These are phyloP conservation scores for Calypte anna DNA, from an alignment of 2,113 vertebrate species.

Conservation along the genomic window DNA sequence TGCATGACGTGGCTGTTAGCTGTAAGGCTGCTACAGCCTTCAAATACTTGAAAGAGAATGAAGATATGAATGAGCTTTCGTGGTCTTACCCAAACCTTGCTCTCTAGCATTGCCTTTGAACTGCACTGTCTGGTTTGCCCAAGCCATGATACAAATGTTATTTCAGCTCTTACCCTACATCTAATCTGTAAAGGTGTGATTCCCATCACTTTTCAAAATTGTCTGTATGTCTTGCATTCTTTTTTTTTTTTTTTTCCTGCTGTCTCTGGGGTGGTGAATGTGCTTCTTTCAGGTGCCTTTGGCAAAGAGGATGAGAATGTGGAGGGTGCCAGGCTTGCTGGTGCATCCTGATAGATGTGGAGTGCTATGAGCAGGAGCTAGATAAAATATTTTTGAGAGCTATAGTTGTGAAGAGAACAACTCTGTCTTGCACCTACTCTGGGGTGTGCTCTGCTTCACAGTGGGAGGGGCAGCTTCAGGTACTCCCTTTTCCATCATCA, in stretches of 20 bases:
- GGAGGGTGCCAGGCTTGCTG: background rate
- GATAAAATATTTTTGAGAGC: background rate
- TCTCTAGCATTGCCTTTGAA: background rate
- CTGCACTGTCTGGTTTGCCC: background rate
- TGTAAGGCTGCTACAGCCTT: background rate
- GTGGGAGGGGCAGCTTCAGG: background rate
- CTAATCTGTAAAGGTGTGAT: background rate
- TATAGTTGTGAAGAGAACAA: background rate
- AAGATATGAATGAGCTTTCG: background rate
- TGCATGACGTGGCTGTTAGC: background rate
- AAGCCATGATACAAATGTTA: background rate
- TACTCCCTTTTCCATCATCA: background rate
- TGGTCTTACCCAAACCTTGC: background rate
- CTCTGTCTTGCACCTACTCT: background rate
- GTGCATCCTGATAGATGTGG: background rate
- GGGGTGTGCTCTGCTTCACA: background rate
- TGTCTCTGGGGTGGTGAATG: background rate
- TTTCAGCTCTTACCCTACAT: background rate
- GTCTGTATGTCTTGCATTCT: background rate
- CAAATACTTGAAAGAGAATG: background rate
- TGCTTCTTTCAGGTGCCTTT: background rate
- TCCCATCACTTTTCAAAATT: background rate
- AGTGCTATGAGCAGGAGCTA: background rate
- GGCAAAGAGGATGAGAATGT: background rate
- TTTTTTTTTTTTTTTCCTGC: background rate